These are phyloP conservation scores for Smutsia temminckii DNA, from an alignment of 2,797 vertebrate genomes.

Conservation along the genomic window DNA sequence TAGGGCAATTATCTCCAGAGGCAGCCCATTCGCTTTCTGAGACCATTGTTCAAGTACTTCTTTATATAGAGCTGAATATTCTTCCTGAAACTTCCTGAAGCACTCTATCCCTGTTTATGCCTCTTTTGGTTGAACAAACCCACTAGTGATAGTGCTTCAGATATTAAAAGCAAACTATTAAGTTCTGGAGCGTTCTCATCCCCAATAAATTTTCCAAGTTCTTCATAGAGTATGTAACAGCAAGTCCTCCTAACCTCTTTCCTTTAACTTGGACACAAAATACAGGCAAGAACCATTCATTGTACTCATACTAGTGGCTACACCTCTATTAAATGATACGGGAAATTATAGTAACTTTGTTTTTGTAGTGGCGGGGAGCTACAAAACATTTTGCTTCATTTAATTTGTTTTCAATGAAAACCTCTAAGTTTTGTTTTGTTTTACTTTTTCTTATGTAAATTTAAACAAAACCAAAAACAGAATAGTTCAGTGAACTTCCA, in stretches of 20 bases:
- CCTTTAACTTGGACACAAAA: not conserved
- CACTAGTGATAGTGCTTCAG: not conserved
- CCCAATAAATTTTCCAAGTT: not conserved
- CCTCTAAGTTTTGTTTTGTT: not conserved
- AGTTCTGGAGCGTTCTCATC: not conserved
- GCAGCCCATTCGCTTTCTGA: not conserved
- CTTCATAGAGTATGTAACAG: not conserved
- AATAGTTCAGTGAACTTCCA: not conserved
- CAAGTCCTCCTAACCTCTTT: not conserved
- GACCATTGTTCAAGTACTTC: not conserved
- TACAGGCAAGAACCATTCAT: not conserved
- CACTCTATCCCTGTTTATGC: not conserved
- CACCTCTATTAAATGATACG: not conserved
- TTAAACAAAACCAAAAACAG: not conserved
- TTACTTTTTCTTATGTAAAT: not conserved
- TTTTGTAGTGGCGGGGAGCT: not conserved
- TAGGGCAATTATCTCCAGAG: not conserved
- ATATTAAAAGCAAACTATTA: conserved; percentile 33
- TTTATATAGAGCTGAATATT: not conserved
- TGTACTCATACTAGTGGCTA: not conserved
- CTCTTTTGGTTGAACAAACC: not conserved
- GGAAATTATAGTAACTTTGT: conserved; percentile 18
- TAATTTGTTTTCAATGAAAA: conserved; percentile 26
- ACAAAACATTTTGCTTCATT: not conserved
- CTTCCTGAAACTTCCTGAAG: not conserved